Percentiles rank a stretch among this genome's conserved stretches.
These are phyloP conservation scores for Caradrina clavipalpis DNA, from an alignment of 2,888 invertebrate genomes.

Conservation along the genomic window DNA sequence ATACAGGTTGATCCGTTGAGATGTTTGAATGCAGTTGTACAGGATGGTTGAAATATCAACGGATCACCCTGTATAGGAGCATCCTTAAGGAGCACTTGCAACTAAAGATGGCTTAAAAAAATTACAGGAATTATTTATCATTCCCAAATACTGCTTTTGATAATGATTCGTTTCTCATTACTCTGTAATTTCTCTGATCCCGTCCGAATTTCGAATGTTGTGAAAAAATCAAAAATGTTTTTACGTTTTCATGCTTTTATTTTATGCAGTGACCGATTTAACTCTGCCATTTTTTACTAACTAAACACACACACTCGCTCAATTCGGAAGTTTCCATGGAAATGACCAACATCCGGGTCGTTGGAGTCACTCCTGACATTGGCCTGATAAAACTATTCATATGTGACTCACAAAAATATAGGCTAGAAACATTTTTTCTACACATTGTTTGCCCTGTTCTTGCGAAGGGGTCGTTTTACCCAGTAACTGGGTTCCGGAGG, in stretches of 20 bases:
- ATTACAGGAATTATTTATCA: too few species aligned
- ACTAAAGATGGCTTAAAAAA: too few species aligned
- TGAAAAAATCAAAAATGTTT: constrained; percentile 2
- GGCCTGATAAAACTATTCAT: constrained; percentile 45
- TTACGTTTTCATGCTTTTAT: constrained; percentile 24
- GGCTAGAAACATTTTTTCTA: background rate
- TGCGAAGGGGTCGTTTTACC: too few species aligned
- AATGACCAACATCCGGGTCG: constrained; percentile 33
- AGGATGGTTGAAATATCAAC: background rate
- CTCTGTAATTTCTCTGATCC: too few species aligned
- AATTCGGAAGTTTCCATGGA: constrained; percentile 34
- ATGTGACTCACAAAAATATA: constrained; percentile 31
- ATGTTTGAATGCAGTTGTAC: background rate
- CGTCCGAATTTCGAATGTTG: too few species aligned
- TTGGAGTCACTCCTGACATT: constrained; percentile 20
- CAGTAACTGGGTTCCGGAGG: too few species aligned
- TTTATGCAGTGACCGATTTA: constrained; percentile 13
- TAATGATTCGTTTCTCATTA: too few species aligned
- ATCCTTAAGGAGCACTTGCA: too few species aligned
- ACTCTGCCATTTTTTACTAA: constrained; percentile 27
- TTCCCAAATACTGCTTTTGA: too few species aligned
- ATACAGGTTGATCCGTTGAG: background rate
- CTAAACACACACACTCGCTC: constrained; percentile 20
- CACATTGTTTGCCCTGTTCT: too few species aligned
- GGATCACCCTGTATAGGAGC: background rate